These are phyloP conservation scores for Hydrochoerus hydrochaeris DNA, from an alignment of 2,113 vertebrate genomes.

Conservation along the genomic window DNA sequence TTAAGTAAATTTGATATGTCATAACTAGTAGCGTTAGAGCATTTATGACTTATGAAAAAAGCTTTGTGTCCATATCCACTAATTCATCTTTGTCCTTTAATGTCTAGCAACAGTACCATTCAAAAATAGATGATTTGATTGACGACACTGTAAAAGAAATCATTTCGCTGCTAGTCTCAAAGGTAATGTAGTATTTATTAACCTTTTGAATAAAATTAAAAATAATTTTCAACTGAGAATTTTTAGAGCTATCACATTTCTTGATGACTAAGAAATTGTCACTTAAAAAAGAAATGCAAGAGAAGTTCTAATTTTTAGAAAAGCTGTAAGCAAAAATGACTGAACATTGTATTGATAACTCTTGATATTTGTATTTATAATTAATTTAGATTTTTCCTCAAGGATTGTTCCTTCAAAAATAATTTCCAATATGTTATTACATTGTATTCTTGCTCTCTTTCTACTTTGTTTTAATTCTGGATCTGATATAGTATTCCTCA, in stretches of 20 bases:
- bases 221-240: constrained; percentile 27
- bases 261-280: not conserved
- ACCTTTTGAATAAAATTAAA: constrained; percentile 58
- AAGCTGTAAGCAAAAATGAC: not conserved
- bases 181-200: constrained; percentile 88
- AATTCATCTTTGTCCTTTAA: constrained; percentile 83
- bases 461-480: not conserved
- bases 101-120: constrained; percentile 97
- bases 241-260: constrained; percentile 40
- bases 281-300: not conserved
- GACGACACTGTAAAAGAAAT: constrained; percentile 97
- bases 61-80: constrained; percentile 78
- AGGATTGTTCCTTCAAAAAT: not conserved
- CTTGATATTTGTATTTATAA: not conserved
- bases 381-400: constrained; percentile 2
- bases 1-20: constrained; percentile 84
- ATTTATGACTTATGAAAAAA: constrained; percentile 82
- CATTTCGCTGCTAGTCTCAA: constrained; percentile 94
- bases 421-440: not conserved
- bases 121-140: constrained; percentile 97
- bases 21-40: constrained; percentile 81
- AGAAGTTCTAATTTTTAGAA: not conserved
- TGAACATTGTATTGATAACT: not conserved
- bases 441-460: not conserved
- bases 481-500: not conserved